Evolutionary conservation across 2,888 invertebrate species (phyloP), one percentile per base, ranked within the genome.

Genomic region (Gnatocerus cornutus): DNA sequence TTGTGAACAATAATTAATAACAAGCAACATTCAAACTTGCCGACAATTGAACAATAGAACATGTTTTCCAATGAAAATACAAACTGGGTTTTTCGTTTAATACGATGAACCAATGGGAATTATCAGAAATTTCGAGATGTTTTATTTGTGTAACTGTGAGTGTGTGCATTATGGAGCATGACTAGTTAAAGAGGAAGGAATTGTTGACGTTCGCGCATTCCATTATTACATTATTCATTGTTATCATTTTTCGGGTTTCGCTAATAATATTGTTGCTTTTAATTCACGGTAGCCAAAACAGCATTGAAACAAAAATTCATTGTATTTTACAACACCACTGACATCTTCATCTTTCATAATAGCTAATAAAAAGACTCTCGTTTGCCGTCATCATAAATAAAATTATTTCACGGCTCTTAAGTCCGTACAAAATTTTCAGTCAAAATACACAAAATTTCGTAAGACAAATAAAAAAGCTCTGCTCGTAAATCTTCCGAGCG

Each of bases 81-180:
- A 21, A 21, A 21, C 21, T 21, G 21, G 4, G 21, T 21, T 21
- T 21, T 21, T 21, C 21, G 21, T 21, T 21, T 21, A 21, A 3
- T 21, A 21, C 21, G 21, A 21, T n/a, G 21, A 21, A 21, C 21
- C 21, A 21, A 73, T 72, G 72, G 72, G 71, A 77, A 76, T 74
- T 68, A 71, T 62, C 73, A 69, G 71, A 71, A 72, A 65, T 71
- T 71, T 73, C 58, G 67, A 73, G 72, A 74, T 74, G 73, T 75
- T 46, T 46, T 50, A 69, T 39, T 48, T 27, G 43, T 69, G 53
- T 21, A 21, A 21, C 21, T 21, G 4, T 21, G 21, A 1, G 21
- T 21, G 59, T n/a, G 69, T 69, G 73, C 74, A 75, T 76, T 77
- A 77, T 77, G 73, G 73, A 73, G 72, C 73, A 77, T 77, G 74